Evolutionary conservation across 1,140 invertebrate species (phyloP), one percentile per base, ranked within the genome.

Genomic region (Trichomalopsis sarcophagae): DNA sequence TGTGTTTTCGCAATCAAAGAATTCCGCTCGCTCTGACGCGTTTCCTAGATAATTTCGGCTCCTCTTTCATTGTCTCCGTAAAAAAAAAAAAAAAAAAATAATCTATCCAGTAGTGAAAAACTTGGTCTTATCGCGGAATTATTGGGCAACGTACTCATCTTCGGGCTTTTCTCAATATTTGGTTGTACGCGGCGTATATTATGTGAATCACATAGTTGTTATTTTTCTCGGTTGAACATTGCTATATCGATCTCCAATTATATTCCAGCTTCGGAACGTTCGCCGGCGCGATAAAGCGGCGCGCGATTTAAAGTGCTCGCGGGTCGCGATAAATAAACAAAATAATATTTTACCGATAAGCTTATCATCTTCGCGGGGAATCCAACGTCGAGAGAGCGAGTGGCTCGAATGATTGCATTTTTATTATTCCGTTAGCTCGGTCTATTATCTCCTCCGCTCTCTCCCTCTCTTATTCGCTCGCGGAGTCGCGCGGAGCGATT

Each of bases 301-400:
- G 17, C 50, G 17, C 33, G 76, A 66, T 75, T 33, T 69, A 55
- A 82, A 82, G 27, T 82, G 68, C 68, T 13, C 17, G 36, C 21
- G 36, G 68, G 27, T 40, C 30, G 73, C 44, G 82, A 78, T 84
- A 71, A 73, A 78, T 77, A 82, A 77, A 77, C 75, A 83, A 83
- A 77, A 83, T 84, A 84, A 84, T 79, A 79, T 73, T 71, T 73
- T 55, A 79, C 75, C 27, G 82, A 84, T 84, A 84, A 78, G 76
- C 23, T 71, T 84, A 84, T 84, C 83, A 40, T 80, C 83, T 84
- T 84, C 83, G 83, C 83, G 83, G 83, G 83, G 83, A 84, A 80
- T 30, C 83, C 47, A 80, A 62, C 55, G 4, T 62, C 17, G 55
- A 62, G 21, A 62, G 55, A 62, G 27, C 27, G 27, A 27, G 55